A percentile compares a stretch with the other conserved stretches of the same genome.
These are phyloP conservation scores for Acanthopagrus latus DNA, from an alignment of 2,797 vertebrate genomes.

Conservation along the genomic window DNA sequence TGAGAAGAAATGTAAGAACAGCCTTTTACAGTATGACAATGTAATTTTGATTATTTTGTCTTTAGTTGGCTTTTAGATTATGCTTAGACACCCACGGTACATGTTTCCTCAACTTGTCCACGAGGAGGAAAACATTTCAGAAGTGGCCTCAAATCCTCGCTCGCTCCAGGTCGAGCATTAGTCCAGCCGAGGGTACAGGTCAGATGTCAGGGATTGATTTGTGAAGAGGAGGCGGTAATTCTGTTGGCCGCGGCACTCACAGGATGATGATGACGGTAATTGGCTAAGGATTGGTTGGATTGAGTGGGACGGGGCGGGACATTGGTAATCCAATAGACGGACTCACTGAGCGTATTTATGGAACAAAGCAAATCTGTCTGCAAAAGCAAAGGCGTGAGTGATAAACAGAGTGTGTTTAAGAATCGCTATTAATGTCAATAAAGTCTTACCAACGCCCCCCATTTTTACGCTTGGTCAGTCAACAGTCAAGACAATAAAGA, in stretches of 20 bases:
- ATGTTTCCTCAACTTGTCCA: not conserved
- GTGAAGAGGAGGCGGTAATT: constrained; percentile 64
- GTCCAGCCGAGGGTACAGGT: constrained; percentile 41
- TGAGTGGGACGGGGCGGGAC: constrained; percentile 56
- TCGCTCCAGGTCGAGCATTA: constrained; percentile 36
- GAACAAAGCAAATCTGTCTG: constrained; percentile 61
- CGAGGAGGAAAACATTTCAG: constrained; percentile 31
- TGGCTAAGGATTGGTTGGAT: constrained; percentile 77
- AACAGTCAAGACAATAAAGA: constrained; percentile 34
- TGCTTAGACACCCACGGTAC: not conserved
- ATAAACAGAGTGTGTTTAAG: not conserved
- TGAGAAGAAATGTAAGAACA: not conserved
- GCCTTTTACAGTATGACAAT: not conserved
- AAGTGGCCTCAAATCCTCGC: constrained; percentile 52
- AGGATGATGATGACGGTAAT: constrained; percentile 79
- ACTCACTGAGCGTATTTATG: constrained; percentile 74
- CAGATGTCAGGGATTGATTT: constrained; percentile 70
- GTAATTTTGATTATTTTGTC: not conserved
- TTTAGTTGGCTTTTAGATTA: not conserved
- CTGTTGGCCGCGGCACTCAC: constrained; percentile 51
- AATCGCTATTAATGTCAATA: not conserved
- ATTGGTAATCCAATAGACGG: constrained; percentile 83
- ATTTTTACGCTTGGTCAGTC: not conserved
- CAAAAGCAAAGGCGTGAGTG: not conserved
- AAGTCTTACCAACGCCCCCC: not conserved